Evolutionary conservation across 2,113 vertebrate species (phyloP).

Genomic region (Gymnorhina tibicen): DNA sequence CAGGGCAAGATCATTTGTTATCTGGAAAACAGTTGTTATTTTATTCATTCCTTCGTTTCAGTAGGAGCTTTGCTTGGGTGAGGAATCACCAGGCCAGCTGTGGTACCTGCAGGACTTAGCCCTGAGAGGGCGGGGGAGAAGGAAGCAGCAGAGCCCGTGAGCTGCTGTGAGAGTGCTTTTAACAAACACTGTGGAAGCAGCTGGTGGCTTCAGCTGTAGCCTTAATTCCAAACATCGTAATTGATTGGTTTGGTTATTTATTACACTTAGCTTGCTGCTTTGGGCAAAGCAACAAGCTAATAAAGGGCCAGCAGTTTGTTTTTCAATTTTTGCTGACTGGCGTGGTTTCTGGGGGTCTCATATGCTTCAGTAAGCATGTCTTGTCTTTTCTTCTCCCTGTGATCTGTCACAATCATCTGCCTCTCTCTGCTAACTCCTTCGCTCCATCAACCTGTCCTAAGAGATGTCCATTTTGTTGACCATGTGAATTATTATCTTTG

Average conservation of each 20-base stretch:
- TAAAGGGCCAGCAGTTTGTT: constrained; percentile 71
- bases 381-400: constrained; percentile 78
- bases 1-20: neutral
- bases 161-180: neutral
- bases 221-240: constrained; percentile 71
- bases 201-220: neutral
- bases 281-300: constrained; percentile 72
- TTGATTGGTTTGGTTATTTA: constrained; percentile 74
- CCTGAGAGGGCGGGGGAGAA: neutral
- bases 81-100: neutral
- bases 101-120: neutral
- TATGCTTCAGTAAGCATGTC: constrained; percentile 80
- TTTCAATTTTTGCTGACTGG: constrained; percentile 78
- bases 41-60: neutral
- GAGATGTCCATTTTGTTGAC: constrained; percentile 80
- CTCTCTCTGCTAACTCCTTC: constrained; percentile 57
- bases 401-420: constrained; percentile 84
- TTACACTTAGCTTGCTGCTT: constrained; percentile 60
- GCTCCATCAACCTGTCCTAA: constrained; percentile 69
- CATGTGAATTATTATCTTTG: constrained; percentile 76
- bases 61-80: neutral
- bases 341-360: constrained; percentile 66
- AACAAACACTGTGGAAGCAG: neutral
- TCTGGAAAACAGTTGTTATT: neutral
- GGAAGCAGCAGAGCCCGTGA: neutral